Conservation (phyloP, 2,888 invertebrate species). For the Cephus pygmeus region DNA sequence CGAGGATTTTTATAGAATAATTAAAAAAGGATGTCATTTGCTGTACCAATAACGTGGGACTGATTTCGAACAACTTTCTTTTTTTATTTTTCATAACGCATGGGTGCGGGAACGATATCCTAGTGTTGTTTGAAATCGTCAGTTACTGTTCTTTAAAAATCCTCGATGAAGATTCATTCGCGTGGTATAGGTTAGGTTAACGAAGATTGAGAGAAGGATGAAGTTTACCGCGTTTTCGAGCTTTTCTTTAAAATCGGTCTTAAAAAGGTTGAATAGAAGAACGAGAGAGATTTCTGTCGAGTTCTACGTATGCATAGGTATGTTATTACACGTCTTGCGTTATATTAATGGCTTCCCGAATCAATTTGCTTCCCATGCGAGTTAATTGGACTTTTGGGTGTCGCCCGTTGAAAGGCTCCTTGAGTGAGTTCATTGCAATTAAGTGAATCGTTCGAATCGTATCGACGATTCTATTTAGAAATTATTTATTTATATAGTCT, state of each 20-base stretch:
- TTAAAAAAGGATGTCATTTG: background rate
- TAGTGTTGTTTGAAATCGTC: background rate
- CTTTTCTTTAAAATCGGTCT: background rate
- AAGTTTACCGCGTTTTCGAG: background rate
- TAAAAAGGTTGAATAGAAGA: background rate
- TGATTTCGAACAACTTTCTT: background rate
- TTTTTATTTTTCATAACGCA: background rate
- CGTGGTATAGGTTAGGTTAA: background rate
- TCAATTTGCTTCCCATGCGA: constrained; percentile 37
- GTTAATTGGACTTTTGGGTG: constrained; percentile 30
- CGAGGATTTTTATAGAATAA: background rate
- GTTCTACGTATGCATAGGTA: background rate
- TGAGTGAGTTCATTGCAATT: background rate
- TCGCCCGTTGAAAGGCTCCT: background rate
- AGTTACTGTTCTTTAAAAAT: background rate
- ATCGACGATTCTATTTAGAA: constrained; percentile 41
- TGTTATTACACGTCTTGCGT: background rate
- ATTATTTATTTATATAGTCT: constrained; percentile 64
- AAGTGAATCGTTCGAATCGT: background rate
- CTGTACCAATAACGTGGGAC: background rate
- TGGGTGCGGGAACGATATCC: background rate
- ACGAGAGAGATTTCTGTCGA: background rate
- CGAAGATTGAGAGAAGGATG: background rate
- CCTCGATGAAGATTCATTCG: background rate
- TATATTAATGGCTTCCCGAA: constrained; percentile 14